Percentiles rank a stretch among this genome's conserved stretches.
phyloP scores from a whole-genome alignment of 2,888 invertebrate species.

The Ditula angustiorana region DNA sequence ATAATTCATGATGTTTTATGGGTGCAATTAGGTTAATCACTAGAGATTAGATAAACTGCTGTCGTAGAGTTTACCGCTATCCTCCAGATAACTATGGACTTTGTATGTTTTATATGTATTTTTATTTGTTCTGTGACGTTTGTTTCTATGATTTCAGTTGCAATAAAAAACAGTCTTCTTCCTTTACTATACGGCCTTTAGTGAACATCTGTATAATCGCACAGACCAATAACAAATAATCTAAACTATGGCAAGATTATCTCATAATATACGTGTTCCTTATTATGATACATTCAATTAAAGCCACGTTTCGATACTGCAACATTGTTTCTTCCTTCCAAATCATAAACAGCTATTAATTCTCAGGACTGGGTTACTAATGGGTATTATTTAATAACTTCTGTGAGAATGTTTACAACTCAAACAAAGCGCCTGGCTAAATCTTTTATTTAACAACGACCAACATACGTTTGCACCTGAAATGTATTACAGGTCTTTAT shows the following conservation, averaged over 20 bases:
- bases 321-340: slow-evolving; percentile 9
- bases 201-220: no score
- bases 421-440: slow-evolving; percentile 1
- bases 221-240: background rate
- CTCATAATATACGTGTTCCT: background rate
- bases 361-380: slow-evolving; percentile 4
- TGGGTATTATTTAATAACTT: slow-evolving; percentile 12
- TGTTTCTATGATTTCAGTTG: no score
- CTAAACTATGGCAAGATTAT: background rate
- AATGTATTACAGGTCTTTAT: background rate
- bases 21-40: background rate
- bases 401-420: slow-evolving; percentile 6
- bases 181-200: background rate
- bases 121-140: no score
- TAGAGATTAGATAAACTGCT: slow-evolving; percentile 3
- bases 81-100: background rate
- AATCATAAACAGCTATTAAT: slow-evolving; percentile 4
- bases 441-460: slow-evolving; percentile 1
- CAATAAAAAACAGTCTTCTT: no score
- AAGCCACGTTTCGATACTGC: background rate
- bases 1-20: slow-evolving; percentile 1
- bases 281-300: background rate
- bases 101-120: background rate
- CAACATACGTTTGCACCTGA: background rate
- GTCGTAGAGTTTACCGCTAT: slow-evolving; percentile 1